Conservation (phyloP, 2,888 invertebrate species). For the Omphaloscelis lunosa region DNA sequence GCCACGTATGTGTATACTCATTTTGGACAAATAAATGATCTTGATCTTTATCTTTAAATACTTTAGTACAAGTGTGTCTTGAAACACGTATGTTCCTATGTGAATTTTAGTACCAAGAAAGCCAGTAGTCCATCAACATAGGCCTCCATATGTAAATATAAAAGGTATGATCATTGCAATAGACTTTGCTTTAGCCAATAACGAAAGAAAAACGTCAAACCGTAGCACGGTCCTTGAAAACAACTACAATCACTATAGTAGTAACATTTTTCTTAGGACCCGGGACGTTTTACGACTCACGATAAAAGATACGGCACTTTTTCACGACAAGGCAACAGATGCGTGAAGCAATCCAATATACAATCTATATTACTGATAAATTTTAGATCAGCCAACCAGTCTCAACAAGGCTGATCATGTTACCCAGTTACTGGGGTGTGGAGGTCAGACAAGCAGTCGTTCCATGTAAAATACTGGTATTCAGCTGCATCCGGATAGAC, state of each 20-base stretch:
- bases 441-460: background rate
- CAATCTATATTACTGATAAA: conserved; percentile 44
- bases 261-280: conserved; percentile 48
- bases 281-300: conserved; percentile 57
- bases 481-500: background rate
- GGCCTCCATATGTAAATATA: background rate
- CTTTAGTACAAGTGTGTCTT: background rate
- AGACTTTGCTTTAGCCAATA: background rate
- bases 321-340: conserved; percentile 64
- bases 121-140: background rate
- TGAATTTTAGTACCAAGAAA: background rate
- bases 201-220: conserved; percentile 17
- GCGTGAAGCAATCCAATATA: conserved; percentile 54
- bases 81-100: background rate
- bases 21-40: too few species aligned
- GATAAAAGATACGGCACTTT: conserved; percentile 61
- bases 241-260: conserved; percentile 50
- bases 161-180: background rate
- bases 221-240: conserved; percentile 23
- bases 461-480: background rate
- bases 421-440: background rate
- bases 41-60: too few species aligned
- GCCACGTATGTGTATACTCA: too few species aligned
- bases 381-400: background rate
- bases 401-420: background rate